A percentile compares a stretch with the other conserved stretches of the same genome.
Conservation (phyloP, 2,797 vertebrate genomes). For the Crenuchus spilurus region DNA sequence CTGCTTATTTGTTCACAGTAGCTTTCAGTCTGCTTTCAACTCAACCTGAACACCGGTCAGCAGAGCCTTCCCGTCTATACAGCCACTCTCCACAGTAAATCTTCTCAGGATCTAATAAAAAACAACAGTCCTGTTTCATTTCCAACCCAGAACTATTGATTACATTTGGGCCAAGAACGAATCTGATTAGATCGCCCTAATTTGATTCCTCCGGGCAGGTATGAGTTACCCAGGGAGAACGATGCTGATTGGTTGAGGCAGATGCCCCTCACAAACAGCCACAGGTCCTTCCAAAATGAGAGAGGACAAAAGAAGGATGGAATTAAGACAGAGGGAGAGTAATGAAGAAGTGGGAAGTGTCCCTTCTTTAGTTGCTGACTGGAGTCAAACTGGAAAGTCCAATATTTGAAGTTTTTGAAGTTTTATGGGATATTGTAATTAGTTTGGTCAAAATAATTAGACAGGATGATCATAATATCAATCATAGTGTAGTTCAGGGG, state of each 20-base stretch:
- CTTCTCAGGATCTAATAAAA: slow-evolving; percentile 57
- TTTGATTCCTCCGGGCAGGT: slow-evolving; percentile 53
- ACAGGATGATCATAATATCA: too few relatives aligned
- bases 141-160: slow-evolving; percentile 56
- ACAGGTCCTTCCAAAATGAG: background rate
- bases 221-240: slow-evolving; percentile 41
- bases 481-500: too few relatives aligned
- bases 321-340: background rate
- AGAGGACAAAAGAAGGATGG: background rate
- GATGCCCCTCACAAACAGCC: slow-evolving; percentile 13
- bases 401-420: background rate
- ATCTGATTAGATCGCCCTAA: slow-evolving; percentile 55
- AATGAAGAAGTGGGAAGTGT: background rate
- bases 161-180: slow-evolving; percentile 48
- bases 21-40: background rate
- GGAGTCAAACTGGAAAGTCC: background rate
- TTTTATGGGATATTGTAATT: too few relatives aligned
- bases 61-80: slow-evolving; percentile 14
- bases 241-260: slow-evolving; percentile 50
- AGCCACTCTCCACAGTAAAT: slow-evolving; percentile 9
- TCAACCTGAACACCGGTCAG: too few relatives aligned
- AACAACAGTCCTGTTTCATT: slow-evolving; percentile 55
- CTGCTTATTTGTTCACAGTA: too few relatives aligned
- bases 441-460: too few relatives aligned
- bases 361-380: too few relatives aligned